Conservation (phyloP, 2,888 invertebrate species). For the Dioctria rufipes region DNA sequence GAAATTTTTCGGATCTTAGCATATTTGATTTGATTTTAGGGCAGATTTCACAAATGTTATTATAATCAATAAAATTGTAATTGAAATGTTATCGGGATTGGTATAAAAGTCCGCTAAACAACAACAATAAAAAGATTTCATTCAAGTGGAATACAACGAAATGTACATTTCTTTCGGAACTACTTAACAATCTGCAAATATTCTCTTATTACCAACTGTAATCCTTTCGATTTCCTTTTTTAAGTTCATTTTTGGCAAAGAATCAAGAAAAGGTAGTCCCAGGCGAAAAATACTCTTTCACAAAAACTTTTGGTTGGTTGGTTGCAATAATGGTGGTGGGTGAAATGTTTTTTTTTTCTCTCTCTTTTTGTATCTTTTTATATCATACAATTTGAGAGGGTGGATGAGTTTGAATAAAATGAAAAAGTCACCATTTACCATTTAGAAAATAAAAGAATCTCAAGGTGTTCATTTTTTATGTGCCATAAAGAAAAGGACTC, state of each 20-base stretch:
- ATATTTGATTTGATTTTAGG: neutral
- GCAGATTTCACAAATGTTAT: constrained; percentile 12
- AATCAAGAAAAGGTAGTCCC: constrained; percentile 2
- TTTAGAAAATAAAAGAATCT: neutral
- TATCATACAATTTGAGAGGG: neutral
- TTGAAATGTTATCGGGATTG: neutral
- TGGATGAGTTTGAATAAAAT: neutral
- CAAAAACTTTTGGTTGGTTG: neutral
- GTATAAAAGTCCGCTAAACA: too few relatives aligned
- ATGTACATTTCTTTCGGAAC: too few relatives aligned
- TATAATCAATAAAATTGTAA: constrained; percentile 27
- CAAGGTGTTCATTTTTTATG: neutral
- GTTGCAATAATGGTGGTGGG: too few relatives aligned
- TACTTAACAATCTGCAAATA: too few relatives aligned
- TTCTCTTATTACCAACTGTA: too few relatives aligned
- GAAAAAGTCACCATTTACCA: neutral
- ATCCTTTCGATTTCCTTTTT: neutral
- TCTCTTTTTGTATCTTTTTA: too few relatives aligned
- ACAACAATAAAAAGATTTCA: too few relatives aligned
- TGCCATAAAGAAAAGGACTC: neutral
- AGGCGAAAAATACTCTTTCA: neutral
- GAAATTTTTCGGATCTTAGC: too few relatives aligned
- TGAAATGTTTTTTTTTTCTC: too few relatives aligned
- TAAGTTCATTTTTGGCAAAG: constrained; percentile 3
- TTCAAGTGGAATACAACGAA: too few relatives aligned